phyloP scores from a whole-genome alignment of 2,797 vertebrate genomes.

The Cyprinella venusta region DNA sequence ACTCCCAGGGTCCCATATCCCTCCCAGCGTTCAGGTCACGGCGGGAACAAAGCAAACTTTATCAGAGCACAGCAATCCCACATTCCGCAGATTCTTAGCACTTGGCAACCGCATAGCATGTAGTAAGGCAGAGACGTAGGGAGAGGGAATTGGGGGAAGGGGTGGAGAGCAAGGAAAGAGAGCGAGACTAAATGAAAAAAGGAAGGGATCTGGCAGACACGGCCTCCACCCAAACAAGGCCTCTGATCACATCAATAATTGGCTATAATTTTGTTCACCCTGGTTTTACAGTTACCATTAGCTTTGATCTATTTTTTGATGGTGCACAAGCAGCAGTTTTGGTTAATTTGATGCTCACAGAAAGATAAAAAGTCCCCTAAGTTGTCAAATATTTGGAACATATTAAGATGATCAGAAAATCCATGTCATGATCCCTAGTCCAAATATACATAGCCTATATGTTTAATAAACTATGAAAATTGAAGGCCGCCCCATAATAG shows the following conservation, averaged over 20 bases:
- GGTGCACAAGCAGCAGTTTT: background rate
- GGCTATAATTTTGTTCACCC: constrained; percentile 18
- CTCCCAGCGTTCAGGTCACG: constrained; percentile 87
- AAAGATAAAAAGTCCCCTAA: background rate
- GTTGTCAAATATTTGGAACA: background rate
- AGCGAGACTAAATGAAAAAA: constrained; percentile 49
- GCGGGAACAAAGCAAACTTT: constrained; percentile 97
- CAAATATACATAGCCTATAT: background rate
- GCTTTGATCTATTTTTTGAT: background rate
- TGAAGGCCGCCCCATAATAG: background rate
- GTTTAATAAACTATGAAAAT: background rate
- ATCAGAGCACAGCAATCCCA: constrained; percentile 88
- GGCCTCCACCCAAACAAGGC: constrained; percentile 45
- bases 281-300: background rate
- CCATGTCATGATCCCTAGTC: background rate
- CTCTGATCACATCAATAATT: constrained; percentile 44
- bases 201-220: constrained; percentile 36
- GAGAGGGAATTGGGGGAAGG: constrained; percentile 56
- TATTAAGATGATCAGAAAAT: background rate
- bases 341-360: background rate
- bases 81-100: constrained; percentile 95
- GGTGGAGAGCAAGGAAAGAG: constrained; percentile 49
- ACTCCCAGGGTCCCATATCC: constrained; percentile 79
- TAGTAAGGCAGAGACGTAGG: constrained; percentile 62
- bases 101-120: constrained; percentile 87